Conservation (phyloP, 2,113 vertebrate genomes). For the Misgurnus mizolepis region DNA sequence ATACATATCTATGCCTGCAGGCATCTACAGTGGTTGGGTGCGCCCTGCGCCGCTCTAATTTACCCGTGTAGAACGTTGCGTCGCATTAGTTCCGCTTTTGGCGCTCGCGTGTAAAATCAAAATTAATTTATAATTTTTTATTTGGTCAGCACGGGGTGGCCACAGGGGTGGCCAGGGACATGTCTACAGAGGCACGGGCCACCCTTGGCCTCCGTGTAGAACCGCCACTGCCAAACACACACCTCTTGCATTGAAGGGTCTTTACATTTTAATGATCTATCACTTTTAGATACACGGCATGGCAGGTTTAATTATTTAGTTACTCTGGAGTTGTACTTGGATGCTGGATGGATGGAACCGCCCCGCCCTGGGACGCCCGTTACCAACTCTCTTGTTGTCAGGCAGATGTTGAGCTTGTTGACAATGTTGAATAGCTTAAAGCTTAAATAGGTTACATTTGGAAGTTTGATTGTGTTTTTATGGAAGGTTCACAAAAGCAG, state of each 20-base stretch:
- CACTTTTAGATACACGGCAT: conserved; percentile 64
- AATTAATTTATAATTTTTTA: too few relatives aligned
- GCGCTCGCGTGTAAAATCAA: too few relatives aligned
- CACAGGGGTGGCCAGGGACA: too few relatives aligned
- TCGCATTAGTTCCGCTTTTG: too few relatives aligned
- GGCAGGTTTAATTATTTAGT: conserved; percentile 71
- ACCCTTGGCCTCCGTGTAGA: too few relatives aligned
- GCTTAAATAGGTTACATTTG: neutral
- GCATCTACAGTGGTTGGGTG: too few relatives aligned
- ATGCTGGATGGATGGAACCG: neutral
- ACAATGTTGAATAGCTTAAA: neutral
- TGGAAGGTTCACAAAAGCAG: too few relatives aligned
- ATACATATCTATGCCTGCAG: too few relatives aligned
- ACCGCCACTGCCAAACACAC: neutral
- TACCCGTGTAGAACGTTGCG: too few relatives aligned
- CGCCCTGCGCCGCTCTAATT: too few relatives aligned
- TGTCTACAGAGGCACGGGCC: too few relatives aligned
- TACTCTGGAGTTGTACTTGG: conserved; percentile 2
- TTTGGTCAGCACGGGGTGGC: too few relatives aligned
- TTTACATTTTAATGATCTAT: conserved; percentile 74
- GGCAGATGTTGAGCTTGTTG: conserved; percentile 47
- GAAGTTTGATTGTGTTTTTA: neutral
- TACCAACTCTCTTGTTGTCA: conserved; percentile 15
- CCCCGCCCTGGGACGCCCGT: neutral
- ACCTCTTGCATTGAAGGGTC: conserved; percentile 29